Evolutionary conservation across 2,888 invertebrate species (phyloP), one percentile per base, ranked within the genome.

Genomic region (Flexamia atlantica): DNA sequence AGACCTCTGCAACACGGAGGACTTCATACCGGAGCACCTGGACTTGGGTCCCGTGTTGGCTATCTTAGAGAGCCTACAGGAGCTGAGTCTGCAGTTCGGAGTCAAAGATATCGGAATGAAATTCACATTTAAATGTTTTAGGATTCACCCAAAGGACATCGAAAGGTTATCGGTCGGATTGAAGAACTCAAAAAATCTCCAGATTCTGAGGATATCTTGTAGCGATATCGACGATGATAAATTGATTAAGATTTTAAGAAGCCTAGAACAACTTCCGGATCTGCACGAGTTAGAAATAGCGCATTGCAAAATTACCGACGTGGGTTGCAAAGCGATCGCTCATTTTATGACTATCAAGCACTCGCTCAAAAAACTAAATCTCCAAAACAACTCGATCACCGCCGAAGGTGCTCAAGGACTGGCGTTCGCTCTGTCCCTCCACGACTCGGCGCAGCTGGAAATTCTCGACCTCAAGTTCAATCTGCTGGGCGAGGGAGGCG

Each of bases 401-500:
- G 28, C 68, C 4, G 70, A 81, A 50, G 85, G 85, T 14, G 85
- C 64, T 25, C 46, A 76, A 36, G 83, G 68, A 1, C 32, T 85
- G 40, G 84, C 85, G 14, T 84, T 76, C 25, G 82, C 83, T 0
- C 68, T 85, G 40, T 68, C 76, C 14, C 0, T 46, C 14, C 28
- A 72, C 14, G 76, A 32, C 36, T 42, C 64, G 9, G 60, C 64
- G 17, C n/a, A 20, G 1, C 14, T 85, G 20, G 72, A 84, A 60
- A 46, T 25, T 20, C 70, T 85, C 10, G 84, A 83, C 42, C 32
- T 85, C 3, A 76, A 82, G 36, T 84, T 83, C 10, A 85, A 85
- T 57, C 50, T 84, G n/a, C 76, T 85, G n/a, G 85, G 83, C 4
- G 84, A 85, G 14, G 68, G 81, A 53, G 85, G 83, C 0, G 84